phyloP scores from a whole-genome alignment of 1,140 invertebrate species.

The Apolygus lucorum region DNA sequence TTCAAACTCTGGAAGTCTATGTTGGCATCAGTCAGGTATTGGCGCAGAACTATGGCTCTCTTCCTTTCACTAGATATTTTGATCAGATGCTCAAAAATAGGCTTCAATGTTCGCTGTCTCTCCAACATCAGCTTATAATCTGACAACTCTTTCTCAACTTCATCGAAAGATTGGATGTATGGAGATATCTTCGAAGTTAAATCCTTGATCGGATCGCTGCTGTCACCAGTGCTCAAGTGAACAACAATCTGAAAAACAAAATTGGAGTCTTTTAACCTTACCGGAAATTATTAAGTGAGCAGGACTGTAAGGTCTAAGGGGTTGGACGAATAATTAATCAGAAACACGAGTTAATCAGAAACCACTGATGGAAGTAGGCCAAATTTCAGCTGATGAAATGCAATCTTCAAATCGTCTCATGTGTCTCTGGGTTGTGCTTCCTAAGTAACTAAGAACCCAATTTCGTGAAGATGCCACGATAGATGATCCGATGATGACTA shows the following conservation, averaged over 20 bases:
- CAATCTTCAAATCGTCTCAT: no score
- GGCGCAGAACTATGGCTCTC: constrained; percentile 26
- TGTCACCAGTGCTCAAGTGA: constrained; percentile 48
- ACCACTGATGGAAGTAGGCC: no score
- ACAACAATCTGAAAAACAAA: constrained; percentile 45
- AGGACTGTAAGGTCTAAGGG: no score
- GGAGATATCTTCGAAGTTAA: constrained; percentile 4
- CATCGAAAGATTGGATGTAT: neutral
- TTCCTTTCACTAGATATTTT: constrained; percentile 20
- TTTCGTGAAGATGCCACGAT: no score
- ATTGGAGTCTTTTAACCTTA: no score
- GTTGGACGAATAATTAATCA: no score
- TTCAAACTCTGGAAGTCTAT: constrained; percentile 27
- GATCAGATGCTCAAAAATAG: neutral
- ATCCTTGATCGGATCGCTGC: constrained; percentile 37
- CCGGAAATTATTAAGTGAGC: no score
- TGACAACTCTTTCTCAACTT: neutral
- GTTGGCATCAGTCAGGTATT: constrained; percentile 23
- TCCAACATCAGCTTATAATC: neutral
- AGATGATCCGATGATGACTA: no score
- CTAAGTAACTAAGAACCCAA: no score
- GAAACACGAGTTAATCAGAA: no score
- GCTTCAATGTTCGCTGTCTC: constrained; percentile 19
- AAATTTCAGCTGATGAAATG: no score
- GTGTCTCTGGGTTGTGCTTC: no score